Conservation (phyloP, 1,140 invertebrate species). For the Habropoda laboriosa region DNA sequence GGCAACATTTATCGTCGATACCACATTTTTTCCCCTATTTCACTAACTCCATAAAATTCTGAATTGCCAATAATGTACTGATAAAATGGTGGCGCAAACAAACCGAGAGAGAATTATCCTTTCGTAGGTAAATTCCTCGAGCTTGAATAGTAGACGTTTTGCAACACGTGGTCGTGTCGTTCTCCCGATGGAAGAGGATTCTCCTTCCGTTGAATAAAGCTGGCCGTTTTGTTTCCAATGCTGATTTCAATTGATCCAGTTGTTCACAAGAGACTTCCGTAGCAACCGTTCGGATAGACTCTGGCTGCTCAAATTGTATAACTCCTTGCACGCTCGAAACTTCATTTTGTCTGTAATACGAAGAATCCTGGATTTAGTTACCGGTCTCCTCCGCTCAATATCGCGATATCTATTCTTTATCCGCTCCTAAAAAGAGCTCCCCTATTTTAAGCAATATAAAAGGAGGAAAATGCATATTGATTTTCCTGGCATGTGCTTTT, state of each 20-base stretch:
- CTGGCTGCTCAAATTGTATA: background rate
- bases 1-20: no score
- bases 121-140: background rate
- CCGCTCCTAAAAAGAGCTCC: background rate
- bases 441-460: no score
- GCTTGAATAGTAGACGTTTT: background rate
- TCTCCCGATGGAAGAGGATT: background rate
- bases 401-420: background rate
- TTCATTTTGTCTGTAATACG: constrained; percentile 9
- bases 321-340: constrained; percentile 2
- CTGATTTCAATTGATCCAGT: constrained; percentile 3
- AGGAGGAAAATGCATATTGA: no score
- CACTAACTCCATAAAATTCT: no score
- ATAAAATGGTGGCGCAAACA: background rate
- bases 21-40: no score
- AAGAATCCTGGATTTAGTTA: background rate
- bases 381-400: background rate
- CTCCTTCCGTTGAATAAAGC: background rate
- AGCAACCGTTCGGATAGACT: background rate
- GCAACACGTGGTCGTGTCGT: constrained; percentile 1
- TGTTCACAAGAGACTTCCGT: constrained; percentile 4
- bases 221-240: constrained; percentile 13
- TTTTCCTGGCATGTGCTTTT: no score
- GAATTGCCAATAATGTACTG: background rate
- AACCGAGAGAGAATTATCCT: background rate